phyloP scores from a whole-genome alignment of 2,113 vertebrate genomes.

The Apodemus sylvaticus region DNA sequence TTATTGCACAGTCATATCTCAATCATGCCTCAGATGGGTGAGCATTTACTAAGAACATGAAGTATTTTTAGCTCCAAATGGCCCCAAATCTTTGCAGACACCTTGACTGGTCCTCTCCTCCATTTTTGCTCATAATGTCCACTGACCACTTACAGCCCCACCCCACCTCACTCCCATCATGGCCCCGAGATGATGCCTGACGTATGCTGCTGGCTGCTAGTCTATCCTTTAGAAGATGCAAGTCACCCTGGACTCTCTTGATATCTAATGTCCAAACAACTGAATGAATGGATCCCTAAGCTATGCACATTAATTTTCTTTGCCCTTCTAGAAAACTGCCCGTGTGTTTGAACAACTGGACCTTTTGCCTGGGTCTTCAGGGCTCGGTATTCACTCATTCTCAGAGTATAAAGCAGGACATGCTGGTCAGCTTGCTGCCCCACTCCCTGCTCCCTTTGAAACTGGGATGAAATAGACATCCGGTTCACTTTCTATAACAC shows the following conservation, averaged over 20 bases:
- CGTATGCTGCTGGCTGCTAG: fast-evolving
- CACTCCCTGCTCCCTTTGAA: not conserved
- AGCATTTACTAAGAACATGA: not conserved
- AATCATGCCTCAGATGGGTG: not conserved
- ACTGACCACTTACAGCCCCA: too few species aligned
- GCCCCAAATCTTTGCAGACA: not conserved
- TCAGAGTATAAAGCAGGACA: not conserved
- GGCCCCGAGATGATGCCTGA: not conserved
- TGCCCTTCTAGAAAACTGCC: not conserved
- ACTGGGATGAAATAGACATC: not conserved
- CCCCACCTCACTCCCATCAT: not conserved
- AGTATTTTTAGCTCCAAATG: not conserved
- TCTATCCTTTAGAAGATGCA: not conserved
- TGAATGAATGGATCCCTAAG: not conserved
- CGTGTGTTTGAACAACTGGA: not conserved
- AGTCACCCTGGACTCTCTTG: not conserved
- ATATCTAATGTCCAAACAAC: not conserved
- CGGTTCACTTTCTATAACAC: not conserved
- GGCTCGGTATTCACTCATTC: not conserved
- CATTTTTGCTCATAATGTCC: not conserved
- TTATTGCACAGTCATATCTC: not conserved
- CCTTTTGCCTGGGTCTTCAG: not conserved
- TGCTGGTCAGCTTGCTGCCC: not conserved
- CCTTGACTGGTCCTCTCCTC: not conserved
- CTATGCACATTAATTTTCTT: not conserved